Base-by-base conservation (phyloP, 2,888 invertebrate species). In the Noctua janthina region DNA sequence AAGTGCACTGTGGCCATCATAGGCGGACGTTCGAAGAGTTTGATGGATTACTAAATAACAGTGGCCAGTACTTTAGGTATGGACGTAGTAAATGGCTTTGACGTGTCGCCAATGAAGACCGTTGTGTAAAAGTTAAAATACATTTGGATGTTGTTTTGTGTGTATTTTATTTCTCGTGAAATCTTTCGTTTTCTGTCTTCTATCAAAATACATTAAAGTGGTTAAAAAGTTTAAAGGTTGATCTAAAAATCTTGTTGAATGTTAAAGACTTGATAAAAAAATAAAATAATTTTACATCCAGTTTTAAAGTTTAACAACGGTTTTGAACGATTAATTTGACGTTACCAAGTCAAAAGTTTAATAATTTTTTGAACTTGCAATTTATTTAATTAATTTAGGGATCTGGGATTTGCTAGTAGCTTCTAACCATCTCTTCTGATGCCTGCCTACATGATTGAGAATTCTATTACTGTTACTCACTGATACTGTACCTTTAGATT, bases 1-100 rank as follows among this genome's bases (percentile, higher is more conserved):
- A 67, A n/a, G 10, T 71, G 70, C 70, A 77, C 13, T 54, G 51
- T 8, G 15, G 13, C 29, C 17, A 56, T 76, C 29, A 76, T 15
- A 46, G 6, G 23, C 11, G 20, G 1, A 17, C n/a, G 10, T 43
- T 59, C 10, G n/a, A 54, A 15, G 23, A 51, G 17, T 56, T 49
- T 83, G 51, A 78, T 67, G 13, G 11, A 51, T 59, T 46, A 76
- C 46, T 13, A 23, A 83, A 77, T 66, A 76, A 67, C 49, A 54
- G 17, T 35, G 17, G n/a, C 20, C 29, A 43, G 64, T 35, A 56
- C 71, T 71, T 67, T 49, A 49, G 23, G 15, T n/a, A 35, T 46
- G 43, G 13, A 66, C 10, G 4, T 15, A 15, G 23, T 54, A 35
- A 79, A 66, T 64, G 54, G 20, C 10, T 79, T 39, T 80, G 43